These are phyloP conservation scores for Danionella dracula DNA, from an alignment of 2,797 vertebrate genomes.

Conservation along the genomic window DNA sequence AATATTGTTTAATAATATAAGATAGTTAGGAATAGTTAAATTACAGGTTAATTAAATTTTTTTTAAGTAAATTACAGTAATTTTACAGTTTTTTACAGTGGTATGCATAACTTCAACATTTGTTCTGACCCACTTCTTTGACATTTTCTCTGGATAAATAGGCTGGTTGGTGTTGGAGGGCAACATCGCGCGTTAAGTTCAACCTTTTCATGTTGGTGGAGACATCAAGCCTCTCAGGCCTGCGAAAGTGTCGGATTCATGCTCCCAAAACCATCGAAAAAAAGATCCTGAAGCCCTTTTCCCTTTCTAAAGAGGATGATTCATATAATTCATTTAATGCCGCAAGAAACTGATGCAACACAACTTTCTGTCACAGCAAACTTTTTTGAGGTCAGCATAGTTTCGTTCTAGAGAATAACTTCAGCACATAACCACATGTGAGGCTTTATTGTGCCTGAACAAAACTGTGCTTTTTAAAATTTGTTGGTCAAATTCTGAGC, in stretches of 20 bases:
- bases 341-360: conserved; percentile 1
- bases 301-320: conserved; percentile 7
- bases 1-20: too few species aligned
- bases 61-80: too few species aligned
- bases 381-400: conserved; percentile 8
- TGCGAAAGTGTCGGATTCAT: conserved; percentile 11
- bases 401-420: neutral
- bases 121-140: conserved; percentile 42
- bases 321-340: conserved; percentile 3
- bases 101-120: conserved; percentile 4
- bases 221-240: neutral
- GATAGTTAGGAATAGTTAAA: too few species aligned
- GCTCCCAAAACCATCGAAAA: neutral
- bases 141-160: conserved; percentile 44
- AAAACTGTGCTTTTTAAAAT: neutral
- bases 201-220: conserved; percentile 36
- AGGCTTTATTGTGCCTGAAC: neutral
- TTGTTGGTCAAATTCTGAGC: conserved; percentile 1
- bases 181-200: conserved; percentile 8
- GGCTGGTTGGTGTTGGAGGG: conserved; percentile 30
- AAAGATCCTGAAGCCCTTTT: conserved; percentile 7
- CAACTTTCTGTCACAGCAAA: neutral
- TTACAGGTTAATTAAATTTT: too few species aligned
- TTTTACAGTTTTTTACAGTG: too few species aligned
- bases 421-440: too few species aligned